A percentile compares a stretch with the other conserved stretches of the same genome.
Evolutionary conservation across 1,140 invertebrate species (phyloP).

Genomic region (Leptinotarsa lineolata): DNA sequence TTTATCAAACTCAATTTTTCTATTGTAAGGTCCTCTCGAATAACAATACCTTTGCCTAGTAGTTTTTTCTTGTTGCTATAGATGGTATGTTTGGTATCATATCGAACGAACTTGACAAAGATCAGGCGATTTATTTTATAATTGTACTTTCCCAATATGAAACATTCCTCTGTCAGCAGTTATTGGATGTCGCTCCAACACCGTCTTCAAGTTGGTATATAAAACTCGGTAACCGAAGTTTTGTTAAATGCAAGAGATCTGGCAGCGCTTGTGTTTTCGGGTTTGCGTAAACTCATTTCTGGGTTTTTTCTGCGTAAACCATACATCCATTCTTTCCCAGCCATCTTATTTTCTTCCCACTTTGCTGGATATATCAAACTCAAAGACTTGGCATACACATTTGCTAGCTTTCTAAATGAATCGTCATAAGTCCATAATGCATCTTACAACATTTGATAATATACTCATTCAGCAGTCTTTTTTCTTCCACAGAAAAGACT

Average conservation of each 20-base stretch:
- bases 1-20: too few relatives aligned
- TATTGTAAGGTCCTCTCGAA: too few relatives aligned
- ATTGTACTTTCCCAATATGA: too few relatives aligned
- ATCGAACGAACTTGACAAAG: too few relatives aligned
- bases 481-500: conserved; percentile 27
- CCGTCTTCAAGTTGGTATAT: conserved; percentile 18
- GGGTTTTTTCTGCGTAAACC: conserved; percentile 50
- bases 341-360: conserved; percentile 28
- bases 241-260: conserved; percentile 24
- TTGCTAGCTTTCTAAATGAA: conserved; percentile 28
- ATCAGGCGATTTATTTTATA: too few relatives aligned
- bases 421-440: conserved; percentile 33
- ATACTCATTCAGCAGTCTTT: conserved; percentile 28
- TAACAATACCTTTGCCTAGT: too few relatives aligned
- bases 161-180: conserved; percentile 26
- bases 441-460: conserved; percentile 31
- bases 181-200: conserved; percentile 25
- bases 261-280: conserved; percentile 21
- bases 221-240: conserved; percentile 25
- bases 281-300: conserved; percentile 17
- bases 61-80: too few relatives aligned
- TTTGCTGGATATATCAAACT: conserved; percentile 32
- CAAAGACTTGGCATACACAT: conserved; percentile 27
- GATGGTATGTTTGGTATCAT: too few relatives aligned
- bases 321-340: conserved; percentile 35